Evolutionary conservation across 23 tunicate species (phyloP).

Genomic region (Phallusia fumigata): DNA sequence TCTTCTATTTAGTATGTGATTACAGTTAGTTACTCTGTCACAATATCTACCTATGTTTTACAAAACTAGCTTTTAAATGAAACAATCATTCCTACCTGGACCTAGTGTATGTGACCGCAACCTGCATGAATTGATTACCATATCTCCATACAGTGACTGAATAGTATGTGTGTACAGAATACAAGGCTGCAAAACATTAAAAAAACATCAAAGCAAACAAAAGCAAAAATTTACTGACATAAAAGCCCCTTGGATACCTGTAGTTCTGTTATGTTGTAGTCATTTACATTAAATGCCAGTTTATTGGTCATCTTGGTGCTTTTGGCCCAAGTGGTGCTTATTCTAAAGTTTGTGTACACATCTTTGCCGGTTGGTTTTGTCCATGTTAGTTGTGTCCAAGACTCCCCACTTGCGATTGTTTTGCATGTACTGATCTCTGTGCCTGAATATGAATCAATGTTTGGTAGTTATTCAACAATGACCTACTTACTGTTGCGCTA

Average conservation of each 20-base stretch:
- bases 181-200: not conserved
- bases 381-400: not conserved
- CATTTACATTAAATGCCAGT: not conserved
- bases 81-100: conserved; percentile 1
- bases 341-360: not conserved
- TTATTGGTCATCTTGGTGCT: not conserved
- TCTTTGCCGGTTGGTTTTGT: not conserved
- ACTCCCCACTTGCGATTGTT: not conserved
- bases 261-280: not conserved
- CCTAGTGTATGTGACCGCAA: not conserved
- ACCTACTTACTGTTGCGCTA: no score
- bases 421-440: not conserved
- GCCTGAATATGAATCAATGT: not conserved
- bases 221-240: not conserved
- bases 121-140: not conserved
- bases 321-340: not conserved
- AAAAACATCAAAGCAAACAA: not conserved
- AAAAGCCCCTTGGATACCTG: not conserved
- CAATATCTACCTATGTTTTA: no score
- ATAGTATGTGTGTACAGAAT: not conserved
- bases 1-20: no score
- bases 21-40: no score
- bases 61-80: no score
- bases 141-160: not conserved
- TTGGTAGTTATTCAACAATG: no score